Evolutionary conservation across 2,888 invertebrate genomes (phyloP).

Genomic region (Zootermopsis nevadensis): DNA sequence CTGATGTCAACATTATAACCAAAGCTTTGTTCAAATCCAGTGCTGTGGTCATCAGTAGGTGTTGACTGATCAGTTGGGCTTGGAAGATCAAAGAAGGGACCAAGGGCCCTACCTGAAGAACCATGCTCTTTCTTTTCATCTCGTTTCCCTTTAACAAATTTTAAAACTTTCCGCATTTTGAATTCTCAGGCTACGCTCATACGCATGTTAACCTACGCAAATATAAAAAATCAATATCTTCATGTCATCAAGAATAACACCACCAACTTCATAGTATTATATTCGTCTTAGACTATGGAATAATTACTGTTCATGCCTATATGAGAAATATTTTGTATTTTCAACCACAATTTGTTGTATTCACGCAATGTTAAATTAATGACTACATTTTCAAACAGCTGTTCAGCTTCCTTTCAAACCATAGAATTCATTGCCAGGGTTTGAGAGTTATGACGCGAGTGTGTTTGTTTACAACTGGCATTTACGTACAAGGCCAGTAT

Average conservation of each 20-base stretch:
- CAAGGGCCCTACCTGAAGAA: constrained; percentile 29
- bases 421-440: background rate
- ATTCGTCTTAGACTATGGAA: background rate
- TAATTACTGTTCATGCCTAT: background rate
- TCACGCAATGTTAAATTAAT: background rate
- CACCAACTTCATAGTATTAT: background rate
- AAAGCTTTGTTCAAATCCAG: constrained; percentile 46
- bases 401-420: background rate
- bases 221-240: constrained; percentile 24
- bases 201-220: background rate
- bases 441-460: background rate
- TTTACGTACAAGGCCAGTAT: background rate
- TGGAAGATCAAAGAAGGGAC: constrained; percentile 45
- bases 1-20: constrained; percentile 57
- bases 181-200: background rate
- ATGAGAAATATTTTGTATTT: background rate
- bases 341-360: background rate
- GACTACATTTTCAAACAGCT: background rate
- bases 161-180: constrained; percentile 58
- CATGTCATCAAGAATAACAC: background rate
- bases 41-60: constrained; percentile 42
- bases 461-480: background rate
- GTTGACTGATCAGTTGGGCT: constrained; percentile 42
- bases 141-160: constrained; percentile 58
- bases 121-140: constrained; percentile 56